Conservation (phyloP, 2,888 invertebrate genomes). For the Hesperia comma region DNA sequence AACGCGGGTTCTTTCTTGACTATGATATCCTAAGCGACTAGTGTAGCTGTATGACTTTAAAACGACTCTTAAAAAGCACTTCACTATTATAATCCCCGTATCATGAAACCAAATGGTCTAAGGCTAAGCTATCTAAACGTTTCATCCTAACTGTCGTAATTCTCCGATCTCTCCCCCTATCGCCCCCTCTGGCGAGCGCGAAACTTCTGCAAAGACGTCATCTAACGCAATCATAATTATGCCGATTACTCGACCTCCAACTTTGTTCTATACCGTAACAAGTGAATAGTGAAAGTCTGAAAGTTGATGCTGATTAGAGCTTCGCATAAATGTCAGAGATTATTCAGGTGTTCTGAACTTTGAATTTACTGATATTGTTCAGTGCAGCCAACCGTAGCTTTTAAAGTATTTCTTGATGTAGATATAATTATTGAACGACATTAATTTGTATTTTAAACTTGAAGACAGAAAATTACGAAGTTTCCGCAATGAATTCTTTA, state of each 20-base stretch:
- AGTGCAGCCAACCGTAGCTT: background rate
- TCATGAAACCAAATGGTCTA: background rate
- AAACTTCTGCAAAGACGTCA: slow-evolving; percentile 2
- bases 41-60: background rate
- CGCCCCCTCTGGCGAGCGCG: background rate
- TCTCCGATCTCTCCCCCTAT: background rate
- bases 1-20: too few relatives aligned
- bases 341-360: background rate
- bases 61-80: background rate
- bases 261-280: slow-evolving; percentile 2
- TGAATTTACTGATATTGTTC: background rate
- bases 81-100: background rate
- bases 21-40: too few relatives aligned
- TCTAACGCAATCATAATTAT: slow-evolving; percentile 1
- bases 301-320: background rate
- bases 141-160: background rate
- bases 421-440: too few relatives aligned
- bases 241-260: slow-evolving; percentile 2
- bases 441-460: too few relatives aligned
- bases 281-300: slow-evolving; percentile 5
- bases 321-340: background rate
- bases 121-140: background rate
- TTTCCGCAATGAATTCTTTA: too few relatives aligned
- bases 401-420: background rate
- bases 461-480: too few relatives aligned